Base-by-base conservation (phyloP, 2,888 invertebrate species). In the Athripsodes cinereus region DNA sequence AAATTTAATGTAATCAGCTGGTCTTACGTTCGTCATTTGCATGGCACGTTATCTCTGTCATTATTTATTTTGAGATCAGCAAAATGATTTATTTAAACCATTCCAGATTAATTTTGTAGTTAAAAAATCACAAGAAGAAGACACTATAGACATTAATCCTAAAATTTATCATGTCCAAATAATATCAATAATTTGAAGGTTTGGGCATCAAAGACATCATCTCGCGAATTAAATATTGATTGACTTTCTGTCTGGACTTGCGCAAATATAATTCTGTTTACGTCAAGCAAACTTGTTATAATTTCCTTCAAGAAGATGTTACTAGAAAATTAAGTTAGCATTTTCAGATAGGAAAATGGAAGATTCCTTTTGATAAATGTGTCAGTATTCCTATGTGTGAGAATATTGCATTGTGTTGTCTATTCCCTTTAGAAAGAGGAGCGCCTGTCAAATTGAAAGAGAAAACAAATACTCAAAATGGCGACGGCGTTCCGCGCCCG, bases 181-280 rank as follows among this genome's bases (percentile, higher is more conserved):
- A 48, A 48, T 21, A 48, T 48, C 48, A 48, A 48, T 48, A 48
- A 19, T 48, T 48, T 13, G 48, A 48, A 21, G 48, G 48, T 48
- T 48, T 11, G 20, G 16, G 21, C 21, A 20, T 48, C 48, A 48
- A 48, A 48, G 19, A 48, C 46, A 51, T n/a, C n/a, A n/a, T 50
- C 46, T 51, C 34, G 31, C 52, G 59, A 53, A 59, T 62, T 62
- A 62, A 60, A 62, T 62, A 60, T 60, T 58, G 62, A 62, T 62
- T 62, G 60, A 57, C 50, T 47, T 22, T 53, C 31, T 55, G 22
- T 60, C 53, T 56, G 48, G 44, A 55, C 52, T 49, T 56, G 53
- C 53, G 50, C 53, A 56, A 53, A 56, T 56, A 58, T 50, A 57
- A 22, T 22, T n/a, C 10, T 18, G 21, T 50, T 50, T 26, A 50